phyloP scores from a whole-genome alignment of 2,113 vertebrate species.

The Cathartes aura region DNA sequence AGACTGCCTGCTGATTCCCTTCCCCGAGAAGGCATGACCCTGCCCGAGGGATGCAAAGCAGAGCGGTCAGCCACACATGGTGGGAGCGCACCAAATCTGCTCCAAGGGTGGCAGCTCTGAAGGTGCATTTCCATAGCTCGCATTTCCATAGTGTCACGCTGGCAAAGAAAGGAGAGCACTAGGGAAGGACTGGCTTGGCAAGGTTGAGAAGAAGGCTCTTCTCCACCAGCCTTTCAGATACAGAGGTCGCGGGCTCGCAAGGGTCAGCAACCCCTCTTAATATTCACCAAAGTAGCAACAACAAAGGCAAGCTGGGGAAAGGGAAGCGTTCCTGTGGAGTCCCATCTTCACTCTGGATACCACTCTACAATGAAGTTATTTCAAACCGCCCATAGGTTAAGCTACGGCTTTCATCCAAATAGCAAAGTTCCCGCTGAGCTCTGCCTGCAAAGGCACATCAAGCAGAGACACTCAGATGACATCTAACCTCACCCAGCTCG shows the following conservation, averaged over 20 bases:
- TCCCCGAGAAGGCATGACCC: background rate
- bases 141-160: conserved; percentile 20
- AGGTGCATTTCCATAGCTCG: conserved; percentile 39
- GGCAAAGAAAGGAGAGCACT: conserved; percentile 6
- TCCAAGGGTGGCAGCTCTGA: conserved; percentile 34
- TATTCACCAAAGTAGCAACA: conserved; percentile 56
- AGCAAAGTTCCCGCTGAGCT: conserved; percentile 33
- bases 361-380: conserved; percentile 57
- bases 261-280: conserved; percentile 70
- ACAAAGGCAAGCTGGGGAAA: conserved; percentile 66
- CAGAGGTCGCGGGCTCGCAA: conserved; percentile 50
- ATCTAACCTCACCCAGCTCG: conserved; percentile 51
- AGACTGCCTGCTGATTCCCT: background rate
- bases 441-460: conserved; percentile 61
- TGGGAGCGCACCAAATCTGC: background rate
- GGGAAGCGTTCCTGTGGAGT: conserved; percentile 67
- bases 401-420: conserved; percentile 49
- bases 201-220: conserved; percentile 33
- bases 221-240: conserved; percentile 58
- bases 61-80: background rate
- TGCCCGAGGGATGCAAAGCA: background rate
- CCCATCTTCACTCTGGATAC: conserved; percentile 68
- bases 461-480: conserved; percentile 37
- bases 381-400: conserved; percentile 61
- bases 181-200: background rate